These are phyloP conservation scores for Mamestra brassicae DNA, from an alignment of 2,888 invertebrate genomes.

Conservation along the genomic window DNA sequence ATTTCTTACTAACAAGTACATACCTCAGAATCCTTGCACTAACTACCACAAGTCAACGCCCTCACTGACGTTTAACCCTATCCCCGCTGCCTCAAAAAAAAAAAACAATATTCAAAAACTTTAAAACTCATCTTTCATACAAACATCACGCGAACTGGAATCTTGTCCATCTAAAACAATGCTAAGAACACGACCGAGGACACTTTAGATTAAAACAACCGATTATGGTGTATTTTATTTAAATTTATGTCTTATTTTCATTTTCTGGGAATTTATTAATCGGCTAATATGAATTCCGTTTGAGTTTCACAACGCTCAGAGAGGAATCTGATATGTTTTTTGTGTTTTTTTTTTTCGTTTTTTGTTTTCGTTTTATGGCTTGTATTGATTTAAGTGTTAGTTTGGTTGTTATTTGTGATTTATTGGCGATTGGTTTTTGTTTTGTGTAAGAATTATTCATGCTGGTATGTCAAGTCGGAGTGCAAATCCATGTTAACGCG, in stretches of 20 bases:
- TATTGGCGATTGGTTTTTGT: conserved; percentile 37
- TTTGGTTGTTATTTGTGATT: conserved; percentile 47
- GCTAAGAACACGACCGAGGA: conserved; percentile 69
- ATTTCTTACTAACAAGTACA: conserved; percentile 18
- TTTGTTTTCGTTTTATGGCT: conserved; percentile 41
- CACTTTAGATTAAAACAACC: conserved; percentile 81
- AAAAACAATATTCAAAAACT: conserved; percentile 72
- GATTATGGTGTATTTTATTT: conserved; percentile 88
- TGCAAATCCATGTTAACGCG: conserved; percentile 37
- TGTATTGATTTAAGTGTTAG: conserved; percentile 59
- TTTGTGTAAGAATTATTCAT: conserved; percentile 40
- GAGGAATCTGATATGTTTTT: conserved; percentile 80
- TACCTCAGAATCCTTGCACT: conserved; percentile 17
- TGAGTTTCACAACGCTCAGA: conserved; percentile 78
- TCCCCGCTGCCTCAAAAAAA: conserved; percentile 33
- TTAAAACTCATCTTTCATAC: conserved; percentile 69
- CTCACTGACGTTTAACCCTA: conserved; percentile 61
- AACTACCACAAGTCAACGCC: conserved; percentile 53
- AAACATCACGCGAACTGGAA: conserved; percentile 75
- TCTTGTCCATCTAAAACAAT: conserved; percentile 82
- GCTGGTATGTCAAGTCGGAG: conserved; percentile 19
- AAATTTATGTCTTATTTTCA: conserved; percentile 90
- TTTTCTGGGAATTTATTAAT: conserved; percentile 89
- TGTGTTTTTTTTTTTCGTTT: conserved; percentile 52
- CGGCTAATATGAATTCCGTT: conserved; percentile 89